Conservation (phyloP, 1,140 invertebrate species). For the Drosophila melanogaster region Release_6_plus_ISO1_MT NT_037436.4:6363001-6363500, state of each 20-base stretch:
- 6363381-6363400: slow-evolving; percentile 39
- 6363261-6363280: slow-evolving; percentile 41
- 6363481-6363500: background rate
- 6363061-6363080: slow-evolving; percentile 60
- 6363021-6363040: slow-evolving; percentile 62
- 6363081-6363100: slow-evolving; percentile 39
- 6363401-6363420: slow-evolving; percentile 64
- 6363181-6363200: slow-evolving; percentile 80
- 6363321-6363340: slow-evolving; percentile 70
- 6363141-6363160: slow-evolving; percentile 76
- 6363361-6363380: slow-evolving; percentile 81
- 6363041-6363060: slow-evolving; percentile 79
- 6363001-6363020: slow-evolving; percentile 19
- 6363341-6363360: slow-evolving; percentile 81
- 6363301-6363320: slow-evolving; percentile 13
- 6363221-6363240: slow-evolving; percentile 49
- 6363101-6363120: slow-evolving; percentile 76
- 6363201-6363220: slow-evolving; percentile 80
- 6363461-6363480: slow-evolving; percentile 2
- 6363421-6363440: slow-evolving; percentile 44
- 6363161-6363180: slow-evolving; percentile 19
- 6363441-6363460: slow-evolving; percentile 20
- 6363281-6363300: background rate
- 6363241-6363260: slow-evolving; percentile 71
- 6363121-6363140: slow-evolving; percentile 47